phyloP scores from a whole-genome alignment of 30 jellyfish, hydroid and myxozoan species.

The Aurelia sp. region DNA sequence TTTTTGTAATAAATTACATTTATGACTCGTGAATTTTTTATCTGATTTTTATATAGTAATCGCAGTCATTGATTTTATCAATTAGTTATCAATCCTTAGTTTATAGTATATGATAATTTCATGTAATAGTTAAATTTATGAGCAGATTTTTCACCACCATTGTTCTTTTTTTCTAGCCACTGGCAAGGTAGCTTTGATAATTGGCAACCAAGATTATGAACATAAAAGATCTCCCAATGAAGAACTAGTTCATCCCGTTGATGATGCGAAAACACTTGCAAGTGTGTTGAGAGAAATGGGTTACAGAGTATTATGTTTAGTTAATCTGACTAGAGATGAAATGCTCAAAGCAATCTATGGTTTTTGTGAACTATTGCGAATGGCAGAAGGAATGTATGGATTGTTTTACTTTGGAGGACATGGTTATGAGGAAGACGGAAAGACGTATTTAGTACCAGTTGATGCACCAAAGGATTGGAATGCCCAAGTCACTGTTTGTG shows the following conservation, averaged over 20 bases:
- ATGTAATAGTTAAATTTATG: too few relatives aligned
- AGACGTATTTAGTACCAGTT: constrained; percentile 90
- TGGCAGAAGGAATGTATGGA: constrained; percentile 74
- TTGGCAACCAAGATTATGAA: constrained; percentile 84
- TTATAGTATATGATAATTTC: too few relatives aligned
- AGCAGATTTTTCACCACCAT: too few relatives aligned
- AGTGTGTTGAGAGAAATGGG: constrained; percentile 76
- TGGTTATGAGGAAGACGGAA: constrained; percentile 95
- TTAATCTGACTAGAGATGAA: constrained; percentile 70
- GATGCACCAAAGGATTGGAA: constrained; percentile 89
- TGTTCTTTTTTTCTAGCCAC: constrained; percentile 40
- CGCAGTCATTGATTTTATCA: too few relatives aligned
- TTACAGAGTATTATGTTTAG: constrained; percentile 87
- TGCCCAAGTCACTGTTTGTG: constrained; percentile 79
- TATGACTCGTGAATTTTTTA: too few relatives aligned
- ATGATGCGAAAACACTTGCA: constrained; percentile 86
- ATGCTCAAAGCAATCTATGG: constrained; percentile 83
- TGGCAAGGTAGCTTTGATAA: constrained; percentile 88
- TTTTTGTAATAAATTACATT: too few relatives aligned
- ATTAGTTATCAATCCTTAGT: too few relatives aligned
- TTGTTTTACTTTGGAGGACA: constrained; percentile 95
- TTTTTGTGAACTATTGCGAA: constrained; percentile 68
- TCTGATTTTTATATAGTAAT: too few relatives aligned
- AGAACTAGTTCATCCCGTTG: constrained; percentile 84
- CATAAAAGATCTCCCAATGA: constrained; percentile 49